phyloP scores from a whole-genome alignment of 2,888 invertebrate genomes.

The Leistus spinibarbis region DNA sequence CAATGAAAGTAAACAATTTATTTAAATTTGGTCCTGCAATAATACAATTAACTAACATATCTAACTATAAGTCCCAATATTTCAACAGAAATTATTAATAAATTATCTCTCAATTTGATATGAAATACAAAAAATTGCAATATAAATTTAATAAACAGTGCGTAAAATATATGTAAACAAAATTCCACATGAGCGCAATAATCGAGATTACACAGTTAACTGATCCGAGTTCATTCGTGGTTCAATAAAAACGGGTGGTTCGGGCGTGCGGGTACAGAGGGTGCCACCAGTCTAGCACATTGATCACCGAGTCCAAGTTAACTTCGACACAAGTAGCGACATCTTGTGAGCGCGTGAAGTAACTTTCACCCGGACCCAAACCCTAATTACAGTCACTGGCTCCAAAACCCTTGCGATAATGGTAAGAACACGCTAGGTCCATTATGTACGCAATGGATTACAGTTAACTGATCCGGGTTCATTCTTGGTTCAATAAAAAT shows the following conservation, averaged over 20 bases:
- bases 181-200: constrained; percentile 15
- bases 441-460: constrained; percentile 65
- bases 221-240: constrained; percentile 44
- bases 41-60: neutral
- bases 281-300: constrained; percentile 73
- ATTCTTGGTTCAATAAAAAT: constrained; percentile 48
- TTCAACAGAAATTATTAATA: neutral
- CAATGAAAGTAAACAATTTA: neutral
- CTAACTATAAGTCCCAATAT: neutral
- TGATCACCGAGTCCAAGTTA: constrained; percentile 60
- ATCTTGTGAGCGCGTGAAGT: constrained; percentile 51
- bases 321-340: constrained; percentile 54
- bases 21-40: neutral
- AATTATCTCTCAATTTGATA: no score
- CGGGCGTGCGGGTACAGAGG: constrained; percentile 57
- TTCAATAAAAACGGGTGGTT: constrained; percentile 47
- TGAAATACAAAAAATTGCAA: no score
- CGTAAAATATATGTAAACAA: no score
- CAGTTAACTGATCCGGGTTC: no score
- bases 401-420: constrained; percentile 61
- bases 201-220: constrained; percentile 11
- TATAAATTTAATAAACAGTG: no score
- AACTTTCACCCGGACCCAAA: constrained; percentile 58
- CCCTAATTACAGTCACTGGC: constrained; percentile 61
- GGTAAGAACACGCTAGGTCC: constrained; percentile 63